Evolutionary conservation across 2,888 invertebrate genomes (phyloP).

Genomic region (Cryptus armator): DNA sequence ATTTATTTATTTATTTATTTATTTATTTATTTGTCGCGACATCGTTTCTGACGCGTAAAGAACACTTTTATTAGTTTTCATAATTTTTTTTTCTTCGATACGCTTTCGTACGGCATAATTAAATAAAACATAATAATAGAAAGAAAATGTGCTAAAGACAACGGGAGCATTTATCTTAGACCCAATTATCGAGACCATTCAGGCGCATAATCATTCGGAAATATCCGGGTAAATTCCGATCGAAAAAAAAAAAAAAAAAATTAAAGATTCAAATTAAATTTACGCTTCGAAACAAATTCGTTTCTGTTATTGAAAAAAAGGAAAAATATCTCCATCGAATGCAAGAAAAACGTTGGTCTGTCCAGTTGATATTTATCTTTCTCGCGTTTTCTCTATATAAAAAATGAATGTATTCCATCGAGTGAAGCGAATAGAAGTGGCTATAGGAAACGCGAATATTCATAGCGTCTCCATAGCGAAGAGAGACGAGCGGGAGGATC

Average conservation of each 20-base stretch:
- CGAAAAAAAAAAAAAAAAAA: not conserved
- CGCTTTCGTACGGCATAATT: no score
- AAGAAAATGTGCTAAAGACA: no score
- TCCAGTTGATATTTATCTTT: not conserved
- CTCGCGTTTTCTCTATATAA: not conserved
- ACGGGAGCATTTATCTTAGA: no score
- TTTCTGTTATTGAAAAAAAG: not conserved
- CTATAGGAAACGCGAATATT: not conserved
- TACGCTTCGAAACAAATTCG: not conserved
- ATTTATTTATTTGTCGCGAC: not conserved
- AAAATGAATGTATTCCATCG: slow-evolving; percentile 3
- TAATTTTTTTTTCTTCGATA: not conserved
- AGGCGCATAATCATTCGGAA: no score
- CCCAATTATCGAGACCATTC: no score
- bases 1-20: not conserved
- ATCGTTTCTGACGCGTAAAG: no score
- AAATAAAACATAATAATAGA: no score
- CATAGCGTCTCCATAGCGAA: slow-evolving; percentile 1
- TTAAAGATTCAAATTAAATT: not conserved
- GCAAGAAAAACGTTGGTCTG: not conserved
- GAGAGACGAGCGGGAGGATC: not conserved
- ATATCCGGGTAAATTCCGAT: no score
- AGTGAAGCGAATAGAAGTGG: not conserved
- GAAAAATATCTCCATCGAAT: not conserved
- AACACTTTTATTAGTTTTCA: not conserved